Conservation (phyloP, 2,113 vertebrate genomes). For the Accipiter cooperii region DNA sequence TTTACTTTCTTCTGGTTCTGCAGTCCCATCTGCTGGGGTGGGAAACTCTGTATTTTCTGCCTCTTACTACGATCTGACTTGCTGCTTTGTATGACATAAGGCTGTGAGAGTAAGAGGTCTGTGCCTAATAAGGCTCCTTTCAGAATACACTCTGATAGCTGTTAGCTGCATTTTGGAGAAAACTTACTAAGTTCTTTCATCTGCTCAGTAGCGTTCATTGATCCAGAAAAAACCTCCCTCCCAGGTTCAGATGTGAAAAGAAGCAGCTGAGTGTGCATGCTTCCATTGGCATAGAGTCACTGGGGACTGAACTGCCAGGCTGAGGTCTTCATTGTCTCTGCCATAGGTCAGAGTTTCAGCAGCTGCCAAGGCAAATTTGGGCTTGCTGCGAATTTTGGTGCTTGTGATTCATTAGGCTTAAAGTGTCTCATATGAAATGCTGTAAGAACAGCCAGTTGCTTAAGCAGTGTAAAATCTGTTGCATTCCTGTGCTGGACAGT, state of each 20-base stretch:
- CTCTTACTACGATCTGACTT: not conserved
- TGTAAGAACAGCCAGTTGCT: not conserved
- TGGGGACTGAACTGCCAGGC: not conserved
- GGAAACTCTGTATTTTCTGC: not conserved
- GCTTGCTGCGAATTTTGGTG: not conserved
- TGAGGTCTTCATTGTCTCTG: not conserved
- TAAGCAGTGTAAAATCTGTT: not conserved
- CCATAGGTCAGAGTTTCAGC: not conserved
- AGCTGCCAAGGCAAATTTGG: not conserved
- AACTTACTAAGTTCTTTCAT: not conserved
- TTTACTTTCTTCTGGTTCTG: not conserved
- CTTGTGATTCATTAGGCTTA: not conserved
- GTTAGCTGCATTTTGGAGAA: not conserved
- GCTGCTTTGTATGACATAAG: not conserved
- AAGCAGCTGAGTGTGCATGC: rapidly evolving
- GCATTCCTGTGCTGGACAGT: not conserved
- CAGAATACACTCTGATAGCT: not conserved
- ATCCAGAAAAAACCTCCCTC: not conserved
- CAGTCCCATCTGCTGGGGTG: not conserved
- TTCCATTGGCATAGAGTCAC: not conserved
- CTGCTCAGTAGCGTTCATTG: not conserved
- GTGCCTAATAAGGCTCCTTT: not conserved
- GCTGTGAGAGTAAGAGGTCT: not conserved
- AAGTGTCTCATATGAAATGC: not conserved
- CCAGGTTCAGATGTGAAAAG: not conserved